phyloP scores from a whole-genome alignment of 2,888 invertebrate species.

The Coenonympha glycerion region DNA sequence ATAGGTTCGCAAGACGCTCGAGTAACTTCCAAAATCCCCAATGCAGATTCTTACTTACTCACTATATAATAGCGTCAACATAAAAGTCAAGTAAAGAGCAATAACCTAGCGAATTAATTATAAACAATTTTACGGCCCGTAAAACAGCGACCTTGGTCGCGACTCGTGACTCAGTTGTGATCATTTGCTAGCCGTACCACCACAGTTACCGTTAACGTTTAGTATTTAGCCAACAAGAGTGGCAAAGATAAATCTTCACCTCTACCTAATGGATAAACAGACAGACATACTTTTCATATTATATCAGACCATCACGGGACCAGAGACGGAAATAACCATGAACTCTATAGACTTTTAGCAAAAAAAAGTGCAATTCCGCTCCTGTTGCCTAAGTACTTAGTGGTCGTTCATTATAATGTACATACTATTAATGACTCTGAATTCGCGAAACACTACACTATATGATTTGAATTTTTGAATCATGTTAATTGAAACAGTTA shows the following conservation, averaged over 20 bases:
- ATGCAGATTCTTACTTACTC: background rate
- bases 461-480: constrained; percentile 5
- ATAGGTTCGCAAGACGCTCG: too few species aligned
- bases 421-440: constrained; percentile 6
- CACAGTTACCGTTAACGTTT: too few species aligned
- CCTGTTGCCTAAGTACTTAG: too few species aligned
- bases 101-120: background rate
- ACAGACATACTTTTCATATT: too few species aligned
- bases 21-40: too few species aligned
- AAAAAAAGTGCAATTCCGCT: too few species aligned
- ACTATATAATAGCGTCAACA: background rate
- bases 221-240: too few species aligned
- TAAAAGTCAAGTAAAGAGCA: background rate
- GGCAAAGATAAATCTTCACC: too few species aligned
- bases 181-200: constrained; percentile 9
- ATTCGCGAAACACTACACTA: background rate
- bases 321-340: too few species aligned
- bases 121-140: constrained; percentile 5
- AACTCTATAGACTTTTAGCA: too few species aligned
- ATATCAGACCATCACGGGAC: too few species aligned
- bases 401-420: constrained; percentile 18
- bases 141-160: constrained; percentile 1
- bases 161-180: constrained; percentile 2
- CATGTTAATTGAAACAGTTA: background rate
- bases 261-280: too few species aligned